These are phyloP conservation scores for Mus caroli DNA, from an alignment of 2,797 vertebrate species.

Conservation along the genomic window DNA sequence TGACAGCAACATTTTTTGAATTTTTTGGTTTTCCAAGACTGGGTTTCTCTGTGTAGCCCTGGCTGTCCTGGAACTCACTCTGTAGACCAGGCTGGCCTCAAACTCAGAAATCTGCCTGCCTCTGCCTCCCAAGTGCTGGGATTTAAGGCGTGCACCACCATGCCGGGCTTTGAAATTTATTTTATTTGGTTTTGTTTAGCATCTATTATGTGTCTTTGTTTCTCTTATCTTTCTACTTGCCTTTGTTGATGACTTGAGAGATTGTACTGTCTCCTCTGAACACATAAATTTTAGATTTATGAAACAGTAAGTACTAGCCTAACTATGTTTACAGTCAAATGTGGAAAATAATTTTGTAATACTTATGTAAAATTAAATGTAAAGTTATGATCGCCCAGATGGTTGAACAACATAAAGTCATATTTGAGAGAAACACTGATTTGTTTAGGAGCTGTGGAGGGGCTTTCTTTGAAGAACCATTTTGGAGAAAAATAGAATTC, in stretches of 20 bases:
- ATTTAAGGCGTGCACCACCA: too few species aligned
- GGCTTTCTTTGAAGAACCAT: slow-evolving; percentile 33
- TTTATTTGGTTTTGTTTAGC: slow-evolving; percentile 16
- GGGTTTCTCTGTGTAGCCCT: too few species aligned
- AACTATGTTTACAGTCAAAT: slow-evolving; percentile 38
- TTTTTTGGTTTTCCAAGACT: background rate
- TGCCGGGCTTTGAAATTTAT: background rate
- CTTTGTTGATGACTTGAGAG: slow-evolving; percentile 38
- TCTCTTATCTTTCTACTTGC: slow-evolving; percentile 2
- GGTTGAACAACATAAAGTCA: background rate
- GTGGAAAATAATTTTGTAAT: slow-evolving; percentile 41
- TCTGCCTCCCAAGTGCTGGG: too few species aligned
- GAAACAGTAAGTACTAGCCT: background rate
- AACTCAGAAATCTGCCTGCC: too few species aligned
- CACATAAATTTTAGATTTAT: slow-evolving; percentile 13
- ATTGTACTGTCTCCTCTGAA: background rate
- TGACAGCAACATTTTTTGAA: background rate
- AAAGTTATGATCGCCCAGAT: background rate
- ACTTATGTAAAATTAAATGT: slow-evolving; percentile 26
- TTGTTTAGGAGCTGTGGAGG: background rate
- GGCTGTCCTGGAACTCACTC: too few species aligned
- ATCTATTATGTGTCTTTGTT: slow-evolving; percentile 4
- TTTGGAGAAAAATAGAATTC: slow-evolving; percentile 55
- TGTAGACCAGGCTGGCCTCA: too few species aligned
- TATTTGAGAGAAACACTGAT: slow-evolving; percentile 24